Base-by-base conservation (phyloP, 92 coral and sea anemone genomes). In the Umimayanthus chanpuru region DNA sequence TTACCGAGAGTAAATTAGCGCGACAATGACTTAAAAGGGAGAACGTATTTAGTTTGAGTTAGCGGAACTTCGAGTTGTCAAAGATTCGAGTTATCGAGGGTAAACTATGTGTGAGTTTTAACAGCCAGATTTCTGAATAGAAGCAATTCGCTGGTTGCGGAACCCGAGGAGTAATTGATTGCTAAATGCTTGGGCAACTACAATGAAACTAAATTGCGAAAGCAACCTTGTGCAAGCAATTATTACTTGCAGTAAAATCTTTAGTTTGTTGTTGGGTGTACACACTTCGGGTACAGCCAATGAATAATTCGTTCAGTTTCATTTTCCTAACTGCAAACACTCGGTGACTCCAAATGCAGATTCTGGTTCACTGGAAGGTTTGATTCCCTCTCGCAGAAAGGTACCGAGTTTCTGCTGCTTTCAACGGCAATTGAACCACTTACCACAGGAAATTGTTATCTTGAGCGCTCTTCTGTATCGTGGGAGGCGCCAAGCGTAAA, bases 401-500 rank as follows among this genome's bases (percentile, higher is more conserved):
- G 86, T n/a, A 21, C 86, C 40, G 86, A 68, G 77, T 16, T 70
- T 30, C 78, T 32, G 44, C 44, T 83, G 61, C 16, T 83, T 70
- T 83, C 87, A 15, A 71, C 16, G 50, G 26, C 78, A 40, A 10
- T 23, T 23, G 87, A 28, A n/a, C 53, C 66, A 43, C 61, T 44
- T 70, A 6, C 65, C 75, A 68, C 90, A 92, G 79, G 83, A 85
- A 40, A 92, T 25, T 38, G 76, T 82, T 25, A 40, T 61, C 90
- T 79, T 86, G 2, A 92, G 91, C 38, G 94, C 92, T 29, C 83
- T 92, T 81, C 90, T 87, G 67, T 89, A 92, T 39, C 89, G 83
- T 11, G 91, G 89, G 61, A 92, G 77, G 10, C 94, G 88, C 94
- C 92, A 92, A 0, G 94, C 94, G 36, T 92, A 92, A 8, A 92